Base-by-base conservation (phyloP, 2,113 vertebrate species). In the Crotalus tigris region DNA sequence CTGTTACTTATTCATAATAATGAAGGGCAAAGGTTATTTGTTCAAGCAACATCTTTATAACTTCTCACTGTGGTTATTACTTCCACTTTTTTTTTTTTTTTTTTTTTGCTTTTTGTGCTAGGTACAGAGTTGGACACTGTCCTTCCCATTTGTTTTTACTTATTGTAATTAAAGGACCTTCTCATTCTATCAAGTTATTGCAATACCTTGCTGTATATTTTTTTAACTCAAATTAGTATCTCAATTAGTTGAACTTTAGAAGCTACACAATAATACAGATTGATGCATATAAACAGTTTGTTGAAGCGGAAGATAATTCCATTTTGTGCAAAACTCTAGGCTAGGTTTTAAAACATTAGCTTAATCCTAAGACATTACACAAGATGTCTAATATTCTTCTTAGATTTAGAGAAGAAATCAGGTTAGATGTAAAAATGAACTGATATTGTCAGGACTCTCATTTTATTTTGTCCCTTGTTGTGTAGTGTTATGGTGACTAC, bases 391-490 rank as follows among this genome's bases (percentile, higher is more conserved):
- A 81, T 19, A 19, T 2, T 81, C 3, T 44, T 81, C 33, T 81
- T 81, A 81, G 75, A 44, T 44, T 39, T 81, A 39, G 75, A 81
- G 33, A 81, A 81, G 33, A 81, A 81, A 81, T 44, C 55, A 81
- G 4, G 17, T 69, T 69, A 69, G 26, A 9, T 81, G 75, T 81
- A 81, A 44, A 75, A 44, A 90, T 24, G 23, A 89, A 55, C 87
- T 89, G 44, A 89, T 39, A 29, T 95, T 95, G 75, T 92, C 90
- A 89, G 87, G 92, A 90, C 88, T 87, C 54, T 89, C 93, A 91
- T 85, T 92, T 94, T 92, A 91, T 85, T 92, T 94, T 92, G 92
- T 88, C 92, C 92, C 64, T 95, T 95, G 87, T 90, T 91, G 9
- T 64, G 69, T 85, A 33, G 87, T 49, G 46, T 49, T 49, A 49